Evolutionary conservation across 2,797 vertebrate species (phyloP), one percentile per base, ranked within the genome.

Genomic region (Ambastaia sidthimunki): DNA sequence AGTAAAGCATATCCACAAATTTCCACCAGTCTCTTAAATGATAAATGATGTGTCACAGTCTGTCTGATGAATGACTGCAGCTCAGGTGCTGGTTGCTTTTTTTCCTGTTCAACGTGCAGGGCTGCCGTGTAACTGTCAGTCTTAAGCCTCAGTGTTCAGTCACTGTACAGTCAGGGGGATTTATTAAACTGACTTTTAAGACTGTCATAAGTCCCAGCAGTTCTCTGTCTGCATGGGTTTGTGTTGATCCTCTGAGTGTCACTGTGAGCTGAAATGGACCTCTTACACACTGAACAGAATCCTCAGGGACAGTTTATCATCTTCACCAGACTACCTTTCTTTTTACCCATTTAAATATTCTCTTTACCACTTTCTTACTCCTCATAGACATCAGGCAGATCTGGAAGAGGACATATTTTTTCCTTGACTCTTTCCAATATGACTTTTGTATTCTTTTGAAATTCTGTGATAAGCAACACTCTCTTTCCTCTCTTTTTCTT

Each of bases 401-500:
- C 57, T 60, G 4, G 52, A 47, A 31, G 18, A 31, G n/a, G 3
- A 60, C 5, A 18, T 2, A 0, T 7, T 50, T 68, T 77, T 57
- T 41, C 65, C 52, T 19, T 21, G 23, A 31, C 23, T 47, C 52
- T 31, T 69, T 77, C 65, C 52, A 69, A 37, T 10, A 59, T 76
- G 19, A 47, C 4, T 77, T 69, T 41, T 77, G 9, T 50, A 25
- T 37, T 71, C 19, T 54, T 34, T 19, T 66, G 0, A 52, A 71
- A 63, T 52, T 37, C 44, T 78, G 52, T 5, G n/a, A 70, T 78
- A 62, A 78, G 57, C 25, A 71, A 63, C 55, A n/a, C 62, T 57
- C 52, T 37, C 66, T 57, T 16, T 34, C 19, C 28, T 74, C 15
- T 71, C 74, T 84, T 82, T 63, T 74, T 37, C 76, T 60, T 21